Conservation (phyloP, 2,888 invertebrate species). For the Zelleria hepariella region DNA sequence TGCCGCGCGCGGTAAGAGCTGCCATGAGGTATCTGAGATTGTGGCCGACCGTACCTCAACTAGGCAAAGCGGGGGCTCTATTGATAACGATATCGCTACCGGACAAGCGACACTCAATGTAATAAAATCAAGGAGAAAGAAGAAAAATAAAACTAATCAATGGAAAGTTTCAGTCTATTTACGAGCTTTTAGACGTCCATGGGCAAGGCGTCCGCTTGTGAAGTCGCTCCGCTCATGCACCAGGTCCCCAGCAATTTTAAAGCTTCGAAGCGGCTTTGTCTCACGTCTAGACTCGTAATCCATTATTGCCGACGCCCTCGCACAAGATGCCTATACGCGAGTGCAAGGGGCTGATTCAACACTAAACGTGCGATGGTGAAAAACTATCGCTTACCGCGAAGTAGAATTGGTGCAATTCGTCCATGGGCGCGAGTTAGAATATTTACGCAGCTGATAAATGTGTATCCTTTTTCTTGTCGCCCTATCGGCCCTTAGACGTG, state of each 20-base stretch:
- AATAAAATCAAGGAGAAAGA: neutral
- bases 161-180: no score
- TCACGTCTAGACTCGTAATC: slow-evolving; percentile 65
- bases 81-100: neutral
- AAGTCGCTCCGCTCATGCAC: slow-evolving; percentile 18
- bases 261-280: slow-evolving; percentile 60
- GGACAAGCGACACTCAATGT: neutral
- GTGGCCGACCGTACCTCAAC: neutral
- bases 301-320: slow-evolving; percentile 56
- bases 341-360: neutral
- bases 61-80: neutral
- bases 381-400: slow-evolving; percentile 23
- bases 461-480: slow-evolving; percentile 43
- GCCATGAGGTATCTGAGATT: no score
- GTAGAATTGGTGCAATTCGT: slow-evolving; percentile 33
- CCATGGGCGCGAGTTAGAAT: slow-evolving; percentile 56
- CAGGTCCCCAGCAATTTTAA: slow-evolving; percentile 21
- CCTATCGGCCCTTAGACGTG: slow-evolving; percentile 42
- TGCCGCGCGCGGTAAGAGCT: no score
- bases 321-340: slow-evolving; percentile 21
- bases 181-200: no score
- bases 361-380: neutral
- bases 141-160: neutral
- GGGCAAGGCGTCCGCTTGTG: neutral
- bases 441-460: slow-evolving; percentile 61